Evolutionary conservation across 2,113 vertebrate genomes (phyloP).

Genomic region (Mixornis gularis): DNA sequence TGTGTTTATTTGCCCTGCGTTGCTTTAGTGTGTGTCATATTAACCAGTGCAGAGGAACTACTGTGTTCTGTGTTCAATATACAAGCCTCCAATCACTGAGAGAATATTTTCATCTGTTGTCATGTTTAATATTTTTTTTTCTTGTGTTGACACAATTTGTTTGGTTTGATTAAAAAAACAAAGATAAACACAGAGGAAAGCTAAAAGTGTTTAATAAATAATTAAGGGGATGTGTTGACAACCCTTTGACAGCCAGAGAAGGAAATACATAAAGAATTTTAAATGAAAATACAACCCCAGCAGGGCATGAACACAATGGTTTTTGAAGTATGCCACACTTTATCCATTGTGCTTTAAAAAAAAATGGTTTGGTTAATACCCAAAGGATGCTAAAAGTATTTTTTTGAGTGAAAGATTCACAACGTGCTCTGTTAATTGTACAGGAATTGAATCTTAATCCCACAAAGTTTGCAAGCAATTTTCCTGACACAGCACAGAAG

Average conservation of each 20-base stretch:
- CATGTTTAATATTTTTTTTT: neutral
- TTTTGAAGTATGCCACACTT: neutral
- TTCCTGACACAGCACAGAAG: neutral
- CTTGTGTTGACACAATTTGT: neutral
- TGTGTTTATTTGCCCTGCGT: neutral
- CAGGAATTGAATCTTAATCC: neutral
- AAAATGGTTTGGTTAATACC: neutral
- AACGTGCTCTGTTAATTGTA: neutral
- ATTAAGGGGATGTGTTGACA: neutral
- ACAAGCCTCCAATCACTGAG: neutral
- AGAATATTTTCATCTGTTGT: neutral
- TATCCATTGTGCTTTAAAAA: neutral
- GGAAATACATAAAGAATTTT: neutral
- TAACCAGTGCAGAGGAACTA: neutral
- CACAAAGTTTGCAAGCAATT: neutral
- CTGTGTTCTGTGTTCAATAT: neutral
- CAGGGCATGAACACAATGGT: neutral
- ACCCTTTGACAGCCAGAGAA: neutral
- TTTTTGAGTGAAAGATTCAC: neutral
- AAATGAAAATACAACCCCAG: neutral
- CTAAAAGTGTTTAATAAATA: conserved; percentile 15
- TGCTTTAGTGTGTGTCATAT: neutral
- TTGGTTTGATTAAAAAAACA: neutral
- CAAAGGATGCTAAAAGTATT: neutral
- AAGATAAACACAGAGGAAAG: neutral